These are phyloP conservation scores for Dicranocentrus wangi DNA, from an alignment of 2,888 invertebrate species.

Conservation along the genomic window DNA sequence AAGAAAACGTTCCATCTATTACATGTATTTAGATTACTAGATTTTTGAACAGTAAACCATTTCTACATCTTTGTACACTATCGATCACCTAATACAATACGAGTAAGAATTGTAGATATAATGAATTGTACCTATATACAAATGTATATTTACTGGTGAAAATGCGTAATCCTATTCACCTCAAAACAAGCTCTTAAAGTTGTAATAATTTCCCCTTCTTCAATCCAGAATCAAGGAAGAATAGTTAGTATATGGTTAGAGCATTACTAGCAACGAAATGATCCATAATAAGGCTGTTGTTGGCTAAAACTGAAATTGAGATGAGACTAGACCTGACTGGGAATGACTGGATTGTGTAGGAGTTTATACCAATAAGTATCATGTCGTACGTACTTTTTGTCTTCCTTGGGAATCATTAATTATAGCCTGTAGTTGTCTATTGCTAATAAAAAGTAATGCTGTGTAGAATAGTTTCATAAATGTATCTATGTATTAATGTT, in stretches of 20 bases:
- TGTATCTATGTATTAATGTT: constrained; percentile 7
- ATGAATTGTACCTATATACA: background rate
- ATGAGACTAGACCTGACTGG: constrained; percentile 37
- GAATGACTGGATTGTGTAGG: constrained; percentile 31
- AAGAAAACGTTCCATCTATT: background rate
- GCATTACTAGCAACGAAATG: too few relatives aligned
- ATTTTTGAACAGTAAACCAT: background rate
- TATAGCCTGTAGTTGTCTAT: constrained; percentile 42
- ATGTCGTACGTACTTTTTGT: constrained; percentile 6
- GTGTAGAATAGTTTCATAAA: background rate
- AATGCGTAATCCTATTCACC: too few relatives aligned
- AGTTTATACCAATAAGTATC: background rate
- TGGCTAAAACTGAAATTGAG: background rate
- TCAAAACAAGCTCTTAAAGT: too few relatives aligned
- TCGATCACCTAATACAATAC: background rate
- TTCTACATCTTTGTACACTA: constrained; percentile 13
- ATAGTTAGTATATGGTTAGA: too few relatives aligned
- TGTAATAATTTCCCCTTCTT: too few relatives aligned
- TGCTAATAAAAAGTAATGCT: background rate
- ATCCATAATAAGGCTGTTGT: background rate
- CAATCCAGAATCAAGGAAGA: too few relatives aligned
- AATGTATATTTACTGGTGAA: too few relatives aligned
- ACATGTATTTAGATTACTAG: background rate
- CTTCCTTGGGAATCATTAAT: constrained; percentile 38
- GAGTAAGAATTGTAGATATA: background rate